Evolutionary conservation across 2,888 invertebrate species (phyloP).

Genomic region (Agrotis puta): DNA sequence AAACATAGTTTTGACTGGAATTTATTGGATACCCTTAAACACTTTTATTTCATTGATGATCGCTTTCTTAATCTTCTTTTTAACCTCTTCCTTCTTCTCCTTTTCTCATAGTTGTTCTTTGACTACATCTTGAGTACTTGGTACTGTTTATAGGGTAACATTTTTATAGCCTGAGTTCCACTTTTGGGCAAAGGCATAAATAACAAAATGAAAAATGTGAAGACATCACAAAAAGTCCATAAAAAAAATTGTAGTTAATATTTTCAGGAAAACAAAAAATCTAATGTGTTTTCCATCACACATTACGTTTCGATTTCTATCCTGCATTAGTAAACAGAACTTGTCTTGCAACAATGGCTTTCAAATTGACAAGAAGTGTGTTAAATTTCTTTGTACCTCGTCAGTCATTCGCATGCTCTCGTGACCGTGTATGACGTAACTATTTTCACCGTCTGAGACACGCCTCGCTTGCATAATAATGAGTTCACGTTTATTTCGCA

Average conservation of each 20-base stretch:
- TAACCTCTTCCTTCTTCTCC: too few species aligned
- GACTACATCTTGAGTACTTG: too few species aligned
- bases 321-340: constrained; percentile 26
- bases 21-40: not conserved
- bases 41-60: too few species aligned
- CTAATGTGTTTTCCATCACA: not conserved
- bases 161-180: too few species aligned
- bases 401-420: constrained; percentile 68
- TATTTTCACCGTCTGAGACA: constrained; percentile 74
- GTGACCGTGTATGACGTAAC: constrained; percentile 75
- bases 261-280: not conserved
- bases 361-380: constrained; percentile 47
- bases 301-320: constrained; percentile 1
- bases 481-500: constrained; percentile 74
- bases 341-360: constrained; percentile 25
- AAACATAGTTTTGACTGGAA: not conserved
- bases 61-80: not conserved
- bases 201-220: too few species aligned
- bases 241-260: not conserved
- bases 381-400: constrained; percentile 62
- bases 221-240: too few species aligned
- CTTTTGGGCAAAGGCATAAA: too few species aligned
- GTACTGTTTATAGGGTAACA: too few species aligned
- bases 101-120: not conserved
- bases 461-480: constrained; percentile 75